Evolutionary conservation across 2,797 vertebrate species (phyloP), one percentile per base, ranked within the genome.

Genomic region (Alca torda): DNA sequence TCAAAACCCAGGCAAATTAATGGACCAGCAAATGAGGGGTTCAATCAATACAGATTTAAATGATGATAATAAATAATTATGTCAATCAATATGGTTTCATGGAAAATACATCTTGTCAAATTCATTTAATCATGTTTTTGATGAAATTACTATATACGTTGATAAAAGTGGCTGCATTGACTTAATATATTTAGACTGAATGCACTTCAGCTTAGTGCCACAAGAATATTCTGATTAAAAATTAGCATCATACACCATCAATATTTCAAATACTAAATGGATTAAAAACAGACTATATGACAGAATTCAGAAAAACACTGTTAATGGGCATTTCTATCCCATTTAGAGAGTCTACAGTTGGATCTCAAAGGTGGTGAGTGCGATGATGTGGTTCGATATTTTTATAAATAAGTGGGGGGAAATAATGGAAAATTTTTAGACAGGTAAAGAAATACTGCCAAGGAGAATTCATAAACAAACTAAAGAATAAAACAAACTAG

Each of bases 31-130:
- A 94, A 93, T 69, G 33, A 94, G 23, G 10, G 35, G 54, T 76
- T 86, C 59, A 84, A 91, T 96, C 95, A 84, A 97, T 97, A 96
- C 54, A 63, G 28, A 89, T 88, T 84, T 84, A 92, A 96, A 89
- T 73, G 0, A 53, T 69, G 65, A 65, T 92, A 92, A 88, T 92
- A 97, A 95, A 94, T 93, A 97, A 94, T 87, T 84, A 81, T 53
- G 81, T 87, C 81, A 95, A 87, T 97, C 95, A 95, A 96, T 93
- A 94, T 13, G 35, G 72, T 85, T 95, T 95, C 39, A 91, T 63
- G 43, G 79, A 89, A 95, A 92, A 95, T 86, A 89, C n/a, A 72
- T 84, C 89, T 95, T 91, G 82, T 84, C 82, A 91, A 91, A 86
- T 86, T 84, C n/a, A 92, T 91, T 89, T 94, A 87, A 86, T 95